phyloP scores from a whole-genome alignment of 2,888 invertebrate genomes.

The Tupiocoris notatus region DNA sequence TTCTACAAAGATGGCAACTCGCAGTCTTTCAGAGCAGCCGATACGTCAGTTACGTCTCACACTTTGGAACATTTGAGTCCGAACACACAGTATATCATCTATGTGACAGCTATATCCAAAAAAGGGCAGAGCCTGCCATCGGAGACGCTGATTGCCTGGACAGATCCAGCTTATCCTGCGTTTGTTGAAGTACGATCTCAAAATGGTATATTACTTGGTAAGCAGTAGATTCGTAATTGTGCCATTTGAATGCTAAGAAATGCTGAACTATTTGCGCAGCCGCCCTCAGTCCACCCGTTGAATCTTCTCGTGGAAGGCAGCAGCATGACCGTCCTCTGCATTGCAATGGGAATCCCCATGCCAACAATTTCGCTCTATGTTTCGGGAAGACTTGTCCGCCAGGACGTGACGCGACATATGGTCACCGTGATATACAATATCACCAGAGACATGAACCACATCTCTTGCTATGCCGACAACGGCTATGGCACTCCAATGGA shows the following conservation, averaged over 20 bases:
- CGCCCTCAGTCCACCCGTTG: conserved; percentile 79
- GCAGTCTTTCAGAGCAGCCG: conserved; percentile 62
- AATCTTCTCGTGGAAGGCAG: conserved; percentile 80
- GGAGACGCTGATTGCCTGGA: conserved; percentile 81
- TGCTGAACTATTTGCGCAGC: no score
- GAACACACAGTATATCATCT: conserved; percentile 79
- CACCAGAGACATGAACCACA: conserved; percentile 79
- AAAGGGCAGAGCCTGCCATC: conserved; percentile 73
- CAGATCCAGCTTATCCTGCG: conserved; percentile 82
- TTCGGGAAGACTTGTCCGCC: conserved; percentile 72
- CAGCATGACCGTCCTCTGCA: conserved; percentile 81
- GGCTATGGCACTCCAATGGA: conserved; percentile 86
- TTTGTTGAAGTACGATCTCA: conserved; percentile 76
- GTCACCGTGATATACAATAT: conserved; percentile 83
- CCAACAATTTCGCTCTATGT: conserved; percentile 82
- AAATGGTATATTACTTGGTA: no score
- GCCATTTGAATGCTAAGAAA: no score
- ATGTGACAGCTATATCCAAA: conserved; percentile 69
- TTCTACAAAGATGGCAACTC: conserved; percentile 68
- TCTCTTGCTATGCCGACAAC: conserved; percentile 85
- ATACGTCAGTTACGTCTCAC: conserved; percentile 68
- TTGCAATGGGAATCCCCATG: conserved; percentile 81
- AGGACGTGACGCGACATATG: conserved; percentile 80
- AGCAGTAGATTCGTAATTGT: no score
- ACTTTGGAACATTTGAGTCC: conserved; percentile 71